These are phyloP conservation scores for Ophthalmolycus amberensis DNA, from an alignment of 2,113 vertebrate genomes.

Conservation along the genomic window DNA sequence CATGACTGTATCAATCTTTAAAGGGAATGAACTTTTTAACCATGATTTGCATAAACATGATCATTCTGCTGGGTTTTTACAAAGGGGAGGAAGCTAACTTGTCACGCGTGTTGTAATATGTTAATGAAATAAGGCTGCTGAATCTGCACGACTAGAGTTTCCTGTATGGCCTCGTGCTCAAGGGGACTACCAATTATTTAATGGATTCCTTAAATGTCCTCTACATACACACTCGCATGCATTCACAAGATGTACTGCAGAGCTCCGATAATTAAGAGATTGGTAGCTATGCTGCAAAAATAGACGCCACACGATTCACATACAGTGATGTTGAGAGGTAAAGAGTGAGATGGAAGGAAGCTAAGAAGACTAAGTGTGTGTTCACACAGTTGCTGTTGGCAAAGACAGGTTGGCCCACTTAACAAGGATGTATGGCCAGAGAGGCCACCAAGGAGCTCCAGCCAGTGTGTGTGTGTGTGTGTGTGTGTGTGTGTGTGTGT, in stretches of 20 bases:
- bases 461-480: conserved; percentile 22
- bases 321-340: background rate
- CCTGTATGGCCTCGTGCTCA: conserved; percentile 11
- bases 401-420: conserved; percentile 80
- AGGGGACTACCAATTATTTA: conserved; percentile 12
- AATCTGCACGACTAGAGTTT: background rate
- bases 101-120: background rate
- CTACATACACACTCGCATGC: background rate
- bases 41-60: conserved; percentile 13
- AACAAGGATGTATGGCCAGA: conserved; percentile 64
- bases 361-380: conserved; percentile 7
- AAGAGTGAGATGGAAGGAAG: background rate
- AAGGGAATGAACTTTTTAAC: background rate
- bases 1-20: background rate
- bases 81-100: background rate
- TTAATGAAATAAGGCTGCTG: conserved; percentile 33
- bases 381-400: conserved; percentile 59
- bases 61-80: background rate
- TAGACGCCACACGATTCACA: conserved; percentile 14
- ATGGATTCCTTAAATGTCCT: conserved; percentile 1
- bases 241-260: background rate
- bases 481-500: conserved; percentile 27
- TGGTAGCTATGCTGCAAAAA: background rate
- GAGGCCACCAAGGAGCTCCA: conserved; percentile 57
- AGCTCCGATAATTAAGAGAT: background rate